Percentiles rank a stretch among this genome's conserved stretches.
These are phyloP conservation scores for Varanus salvator DNA, from an alignment of 2,113 vertebrate species.

Conservation along the genomic window DNA sequence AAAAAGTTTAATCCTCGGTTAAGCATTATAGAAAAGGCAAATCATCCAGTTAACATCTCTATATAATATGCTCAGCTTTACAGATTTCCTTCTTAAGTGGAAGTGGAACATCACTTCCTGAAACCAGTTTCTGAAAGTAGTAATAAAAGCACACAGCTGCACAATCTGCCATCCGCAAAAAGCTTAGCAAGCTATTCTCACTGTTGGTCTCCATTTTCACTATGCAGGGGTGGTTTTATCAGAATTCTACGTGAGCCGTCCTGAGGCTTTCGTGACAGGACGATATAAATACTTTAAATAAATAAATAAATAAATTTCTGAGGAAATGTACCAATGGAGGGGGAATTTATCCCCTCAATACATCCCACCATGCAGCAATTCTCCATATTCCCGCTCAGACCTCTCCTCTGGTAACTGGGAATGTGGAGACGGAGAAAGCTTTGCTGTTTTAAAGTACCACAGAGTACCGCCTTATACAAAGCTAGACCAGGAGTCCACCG, in stretches of 20 bases:
- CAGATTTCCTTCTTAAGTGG: background rate
- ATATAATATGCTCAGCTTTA: background rate
- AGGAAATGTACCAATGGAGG: background rate
- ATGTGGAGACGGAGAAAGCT: background rate
- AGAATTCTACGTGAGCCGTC: no score
- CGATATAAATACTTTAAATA: no score
- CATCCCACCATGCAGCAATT: background rate
- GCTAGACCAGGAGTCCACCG: no score
- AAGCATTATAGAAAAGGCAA: background rate
- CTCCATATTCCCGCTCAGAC: background rate
- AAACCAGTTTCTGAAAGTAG: background rate
- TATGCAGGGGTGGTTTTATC: background rate
- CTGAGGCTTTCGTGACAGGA: no score
- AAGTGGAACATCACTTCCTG: conserved; percentile 2
- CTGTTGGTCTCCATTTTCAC: background rate
- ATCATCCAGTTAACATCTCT: background rate
- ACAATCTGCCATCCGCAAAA: conserved; percentile 2
- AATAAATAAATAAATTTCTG: background rate
- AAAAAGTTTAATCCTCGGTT: background rate
- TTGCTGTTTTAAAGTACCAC: background rate
- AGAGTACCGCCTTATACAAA: no score
- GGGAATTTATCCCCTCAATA: background rate
- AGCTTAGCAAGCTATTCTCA: background rate
- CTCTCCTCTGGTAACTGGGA: no score
- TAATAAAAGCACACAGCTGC: background rate